A percentile compares a stretch with the other conserved stretches of the same genome.
Evolutionary conservation across 1,140 invertebrate genomes (phyloP).

Genomic region (Drosophila nigrodunni): DNA sequence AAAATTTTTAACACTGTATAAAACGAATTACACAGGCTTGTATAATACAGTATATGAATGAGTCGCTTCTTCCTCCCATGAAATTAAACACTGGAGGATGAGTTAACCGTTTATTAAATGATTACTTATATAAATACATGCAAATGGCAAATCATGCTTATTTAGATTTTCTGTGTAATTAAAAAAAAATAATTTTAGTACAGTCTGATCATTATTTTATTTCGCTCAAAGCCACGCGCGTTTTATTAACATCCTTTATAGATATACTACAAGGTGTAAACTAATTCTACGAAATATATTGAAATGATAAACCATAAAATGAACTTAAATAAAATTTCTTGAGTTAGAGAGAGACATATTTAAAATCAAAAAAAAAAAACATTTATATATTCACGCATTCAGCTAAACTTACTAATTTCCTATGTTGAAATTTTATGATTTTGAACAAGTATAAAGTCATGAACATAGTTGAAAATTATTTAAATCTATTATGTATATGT

Average conservation of each 20-base stretch:
- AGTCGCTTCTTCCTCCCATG: neutral
- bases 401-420: neutral
- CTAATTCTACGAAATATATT: slow-evolving; percentile 35
- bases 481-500: neutral
- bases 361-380: slow-evolving; percentile 14
- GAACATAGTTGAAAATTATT: slow-evolving; percentile 9
- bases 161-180: slow-evolving; percentile 53
- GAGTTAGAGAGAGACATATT: slow-evolving; percentile 13
- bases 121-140: slow-evolving; percentile 3
- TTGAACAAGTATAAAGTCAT: slow-evolving; percentile 11
- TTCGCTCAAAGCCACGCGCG: slow-evolving; percentile 47
- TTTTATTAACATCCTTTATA: slow-evolving; percentile 37
- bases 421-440: slow-evolving; percentile 16
- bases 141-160: slow-evolving; percentile 30
- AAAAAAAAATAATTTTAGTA: slow-evolving; percentile 55
- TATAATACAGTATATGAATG: slow-evolving; percentile 4
- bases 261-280: slow-evolving; percentile 17
- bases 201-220: slow-evolving; percentile 37
- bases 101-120: slow-evolving; percentile 1
- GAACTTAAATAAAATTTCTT: slow-evolving; percentile 35
- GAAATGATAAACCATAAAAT: slow-evolving; percentile 11
- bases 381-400: slow-evolving; percentile 18
- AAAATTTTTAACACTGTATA: slow-evolving; percentile 76
- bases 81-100: slow-evolving; percentile 1
- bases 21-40: slow-evolving; percentile 59